Base-by-base conservation (phyloP, 1,140 invertebrate species). In the Delia radicum region DNA sequence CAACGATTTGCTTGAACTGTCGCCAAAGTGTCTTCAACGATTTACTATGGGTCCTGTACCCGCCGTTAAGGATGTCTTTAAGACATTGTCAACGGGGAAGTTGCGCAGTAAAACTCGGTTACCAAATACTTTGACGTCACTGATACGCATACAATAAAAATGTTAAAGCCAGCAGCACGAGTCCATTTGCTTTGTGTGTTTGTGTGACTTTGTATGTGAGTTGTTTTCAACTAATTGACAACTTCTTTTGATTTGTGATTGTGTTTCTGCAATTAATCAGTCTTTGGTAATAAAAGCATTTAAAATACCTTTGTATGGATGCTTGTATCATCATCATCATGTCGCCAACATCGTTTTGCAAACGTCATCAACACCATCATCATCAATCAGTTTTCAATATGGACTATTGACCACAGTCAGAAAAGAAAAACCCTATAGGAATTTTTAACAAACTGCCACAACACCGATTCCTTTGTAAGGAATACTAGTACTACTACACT, bases 211-310 rank as follows among this genome's bases (percentile, higher is more conserved):
- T 63, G 27, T 63, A 27, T 63, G 28, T 31, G 18, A 28, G 65
- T 37, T 69, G 48, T 24, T 33, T 13, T 33, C 65, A 24, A 69
- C 65, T 69, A 69, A 69, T 69, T 69, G 65, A 69, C 65, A 69
- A 33, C 31, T 69, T 69, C 65, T 69, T 69, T 69, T 69, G 65
- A 69, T 69, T 69, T 69, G 31, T 69, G 65, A 69, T 69, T 69
- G 31, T 21, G 31, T 31, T 69, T 31, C 65, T 12, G 65, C 65
- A 69, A 69, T 69, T 69, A 69, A 69, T 69, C 65, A 69, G 65
- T 69, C 29, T 69, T 69, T 69, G 65, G 29, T 33, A 37, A 69
- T 69, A 69, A 69, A 69, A 69, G 65, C 65, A 69, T 69, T 69
- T 69, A 69, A 69, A 69, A 69, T 33, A 15, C 31, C 65, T 69